These are phyloP conservation scores for Diachasmimorpha longicaudata DNA, from an alignment of 1,140 invertebrate genomes.

Conservation along the genomic window DNA sequence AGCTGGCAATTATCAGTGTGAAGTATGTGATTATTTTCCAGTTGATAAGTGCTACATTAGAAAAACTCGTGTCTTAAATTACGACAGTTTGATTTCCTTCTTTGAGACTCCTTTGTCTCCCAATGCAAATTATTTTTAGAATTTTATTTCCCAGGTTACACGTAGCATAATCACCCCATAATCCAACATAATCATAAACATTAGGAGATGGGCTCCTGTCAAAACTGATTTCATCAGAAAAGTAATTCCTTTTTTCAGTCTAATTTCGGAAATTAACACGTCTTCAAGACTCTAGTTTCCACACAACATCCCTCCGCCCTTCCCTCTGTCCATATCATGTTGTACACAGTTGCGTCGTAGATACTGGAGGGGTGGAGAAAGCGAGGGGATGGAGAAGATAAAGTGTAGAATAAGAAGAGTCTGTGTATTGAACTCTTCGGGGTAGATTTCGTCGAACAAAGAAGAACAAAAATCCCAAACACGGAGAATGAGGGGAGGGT, in stretches of 20 bases:
- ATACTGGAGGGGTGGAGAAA: background rate
- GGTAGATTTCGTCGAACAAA: background rate
- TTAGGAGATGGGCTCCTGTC: too few relatives aligned
- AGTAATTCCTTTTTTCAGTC: too few relatives aligned
- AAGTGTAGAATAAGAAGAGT: background rate
- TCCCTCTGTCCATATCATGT: background rate
- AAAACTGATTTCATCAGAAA: too few relatives aligned
- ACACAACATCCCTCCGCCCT: background rate
- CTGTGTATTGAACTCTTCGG: background rate
- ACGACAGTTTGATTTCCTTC: too few relatives aligned
- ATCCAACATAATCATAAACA: too few relatives aligned
- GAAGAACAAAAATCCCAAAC: background rate
- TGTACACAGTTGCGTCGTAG: background rate
- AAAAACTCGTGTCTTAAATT: too few relatives aligned
- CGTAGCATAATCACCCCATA: too few relatives aligned
- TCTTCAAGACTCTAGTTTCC: too few relatives aligned
- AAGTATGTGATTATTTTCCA: background rate
- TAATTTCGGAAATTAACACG: too few relatives aligned
- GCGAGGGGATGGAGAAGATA: background rate
- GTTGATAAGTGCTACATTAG: background rate
- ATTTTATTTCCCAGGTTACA: too few relatives aligned
- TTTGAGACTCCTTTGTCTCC: too few relatives aligned
- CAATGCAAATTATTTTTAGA: too few relatives aligned
- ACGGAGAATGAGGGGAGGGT: background rate
- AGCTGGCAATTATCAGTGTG: background rate